A percentile compares a stretch with the other conserved stretches of the same genome.
These are phyloP conservation scores for Pluvianellus socialis DNA, from an alignment of 2,113 vertebrate species.

Conservation along the genomic window DNA sequence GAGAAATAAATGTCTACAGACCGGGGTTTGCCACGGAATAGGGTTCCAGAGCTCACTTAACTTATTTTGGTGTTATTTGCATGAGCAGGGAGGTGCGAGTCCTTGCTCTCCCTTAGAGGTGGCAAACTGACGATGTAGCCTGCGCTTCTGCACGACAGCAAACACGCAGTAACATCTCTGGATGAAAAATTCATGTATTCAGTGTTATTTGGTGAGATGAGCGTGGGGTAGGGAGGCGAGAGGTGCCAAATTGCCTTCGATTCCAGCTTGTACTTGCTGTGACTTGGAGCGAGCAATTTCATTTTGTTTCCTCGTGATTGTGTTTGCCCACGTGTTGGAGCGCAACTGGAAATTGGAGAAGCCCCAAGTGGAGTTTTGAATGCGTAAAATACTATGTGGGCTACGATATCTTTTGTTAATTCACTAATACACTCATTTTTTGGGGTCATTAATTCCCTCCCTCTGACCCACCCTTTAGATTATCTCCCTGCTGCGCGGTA, in stretches of 20 bases:
- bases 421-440: background rate
- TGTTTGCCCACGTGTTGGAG: background rate
- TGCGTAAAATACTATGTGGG: background rate
- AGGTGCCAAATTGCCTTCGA: background rate
- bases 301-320: background rate
- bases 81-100: background rate
- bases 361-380: background rate
- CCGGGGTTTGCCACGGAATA: background rate
- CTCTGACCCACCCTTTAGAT: background rate
- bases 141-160: background rate
- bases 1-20: background rate
- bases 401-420: background rate
- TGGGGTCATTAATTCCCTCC: background rate
- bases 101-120: background rate
- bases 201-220: background rate
- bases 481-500: background rate
- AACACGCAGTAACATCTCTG: background rate
- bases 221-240: background rate
- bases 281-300: background rate
- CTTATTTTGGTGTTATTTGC: background rate
- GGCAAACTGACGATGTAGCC: background rate
- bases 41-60: background rate
- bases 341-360: background rate
- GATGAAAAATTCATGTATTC: background rate
- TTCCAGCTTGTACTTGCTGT: background rate